Evolutionary conservation across 2,797 vertebrate species (phyloP).

Genomic region (Threskiornis aethiopicus): DNA sequence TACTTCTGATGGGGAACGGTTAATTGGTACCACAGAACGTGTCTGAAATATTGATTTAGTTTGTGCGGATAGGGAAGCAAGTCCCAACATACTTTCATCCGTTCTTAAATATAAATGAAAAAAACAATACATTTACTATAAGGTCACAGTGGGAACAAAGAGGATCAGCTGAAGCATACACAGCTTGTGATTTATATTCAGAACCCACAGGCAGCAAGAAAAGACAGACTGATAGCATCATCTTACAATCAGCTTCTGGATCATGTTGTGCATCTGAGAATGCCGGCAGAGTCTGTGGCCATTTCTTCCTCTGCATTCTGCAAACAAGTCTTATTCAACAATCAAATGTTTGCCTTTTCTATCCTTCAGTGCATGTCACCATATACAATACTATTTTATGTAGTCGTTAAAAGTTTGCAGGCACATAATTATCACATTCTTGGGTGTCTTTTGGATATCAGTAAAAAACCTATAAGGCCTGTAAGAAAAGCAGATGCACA

Average conservation of each 20-base stretch:
- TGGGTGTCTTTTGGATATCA: neutral
- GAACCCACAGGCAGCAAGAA: slow-evolving; percentile 28
- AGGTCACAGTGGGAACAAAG: slow-evolving; percentile 55
- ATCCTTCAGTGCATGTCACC: neutral
- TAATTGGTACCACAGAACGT: slow-evolving; percentile 23
- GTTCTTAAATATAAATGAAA: slow-evolving; percentile 72
- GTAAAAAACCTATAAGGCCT: neutral
- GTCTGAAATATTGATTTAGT: slow-evolving; percentile 56
- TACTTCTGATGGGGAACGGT: slow-evolving; percentile 2
- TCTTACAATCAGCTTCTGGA: slow-evolving; percentile 16
- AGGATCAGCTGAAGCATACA: slow-evolving; percentile 23
- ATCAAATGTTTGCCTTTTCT: neutral
- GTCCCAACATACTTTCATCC: slow-evolving; percentile 64
- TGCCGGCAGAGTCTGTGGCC: neutral
- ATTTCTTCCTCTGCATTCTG: neutral
- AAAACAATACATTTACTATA: slow-evolving; percentile 67
- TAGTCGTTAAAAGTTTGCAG: neutral
- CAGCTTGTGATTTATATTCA: slow-evolving; percentile 52
- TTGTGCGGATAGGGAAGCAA: slow-evolving; percentile 13
- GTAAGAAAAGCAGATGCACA: neutral
- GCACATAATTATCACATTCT: neutral
- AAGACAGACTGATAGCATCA: slow-evolving; percentile 42
- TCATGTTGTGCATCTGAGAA: slow-evolving; percentile 39
- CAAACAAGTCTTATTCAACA: neutral
- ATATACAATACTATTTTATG: neutral